phyloP scores from a whole-genome alignment of 2,888 invertebrate species.

The Rhimphoctona megacephalus region DNA sequence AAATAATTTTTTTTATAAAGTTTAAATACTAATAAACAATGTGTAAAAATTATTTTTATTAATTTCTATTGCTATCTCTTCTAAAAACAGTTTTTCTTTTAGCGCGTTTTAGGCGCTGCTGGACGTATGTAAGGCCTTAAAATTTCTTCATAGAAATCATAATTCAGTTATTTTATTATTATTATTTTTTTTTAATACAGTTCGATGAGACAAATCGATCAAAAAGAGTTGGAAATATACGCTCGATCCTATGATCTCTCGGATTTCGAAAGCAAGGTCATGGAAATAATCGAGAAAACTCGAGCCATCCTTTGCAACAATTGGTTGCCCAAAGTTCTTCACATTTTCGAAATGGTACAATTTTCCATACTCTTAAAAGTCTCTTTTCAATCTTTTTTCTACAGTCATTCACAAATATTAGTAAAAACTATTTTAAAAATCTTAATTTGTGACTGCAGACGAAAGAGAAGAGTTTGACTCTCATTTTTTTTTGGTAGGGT shows the following conservation, averaged over 20 bases:
- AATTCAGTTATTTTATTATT: not conserved
- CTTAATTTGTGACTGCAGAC: not conserved
- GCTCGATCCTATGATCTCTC: constrained; percentile 89
- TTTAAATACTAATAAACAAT: too few relatives aligned
- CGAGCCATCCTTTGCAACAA: constrained; percentile 88
- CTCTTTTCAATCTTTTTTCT: not conserved
- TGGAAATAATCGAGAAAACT: constrained; percentile 89
- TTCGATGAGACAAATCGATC: constrained; percentile 87
- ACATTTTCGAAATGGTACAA: constrained; percentile 87
- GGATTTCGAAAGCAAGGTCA: constrained; percentile 87
- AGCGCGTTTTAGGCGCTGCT: too few relatives aligned
- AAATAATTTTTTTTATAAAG: too few relatives aligned
- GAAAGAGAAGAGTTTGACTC: not conserved
- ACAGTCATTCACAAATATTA: not conserved
- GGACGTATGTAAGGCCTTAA: too few relatives aligned
- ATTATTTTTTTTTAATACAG: constrained; percentile 81
- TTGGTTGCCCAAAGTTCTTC: constrained; percentile 89
- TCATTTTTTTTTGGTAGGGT: constrained; percentile 85
- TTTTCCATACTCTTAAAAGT: not conserved
- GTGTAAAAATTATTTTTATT: too few relatives aligned
- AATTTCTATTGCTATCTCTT: too few relatives aligned
- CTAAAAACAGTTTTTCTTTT: too few relatives aligned
- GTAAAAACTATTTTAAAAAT: not conserved
- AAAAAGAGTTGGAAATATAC: constrained; percentile 86
- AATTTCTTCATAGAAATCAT: not conserved